A percentile compares a stretch with the other conserved stretches of the same genome.
Conservation (phyloP, 1,140 invertebrate genomes). For the Meloidogyne exigua region DNA sequence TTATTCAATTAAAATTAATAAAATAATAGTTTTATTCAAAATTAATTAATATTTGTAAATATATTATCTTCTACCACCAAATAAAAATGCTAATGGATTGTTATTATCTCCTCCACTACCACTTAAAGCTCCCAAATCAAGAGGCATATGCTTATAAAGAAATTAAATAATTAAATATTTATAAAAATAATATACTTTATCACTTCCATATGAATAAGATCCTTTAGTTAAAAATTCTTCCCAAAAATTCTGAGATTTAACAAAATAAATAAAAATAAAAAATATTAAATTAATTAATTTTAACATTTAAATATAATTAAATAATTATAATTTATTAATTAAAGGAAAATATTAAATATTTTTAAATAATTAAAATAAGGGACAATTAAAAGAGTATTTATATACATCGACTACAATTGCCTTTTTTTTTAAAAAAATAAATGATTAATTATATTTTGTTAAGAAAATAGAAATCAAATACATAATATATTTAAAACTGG, state of each 20-base stretch:
- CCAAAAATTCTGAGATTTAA: not conserved
- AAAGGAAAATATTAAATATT: not conserved
- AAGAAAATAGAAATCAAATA: too few relatives aligned
- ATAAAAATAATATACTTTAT: not conserved
- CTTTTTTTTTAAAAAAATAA: too few relatives aligned
- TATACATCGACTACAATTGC: too few relatives aligned
- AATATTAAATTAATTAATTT: not conserved
- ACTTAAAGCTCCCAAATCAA: conserved; percentile 9
- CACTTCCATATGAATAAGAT: not conserved
- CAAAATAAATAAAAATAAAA: not conserved
- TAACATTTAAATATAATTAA: not conserved
- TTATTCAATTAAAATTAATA: too few relatives aligned
- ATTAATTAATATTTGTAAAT: not conserved
- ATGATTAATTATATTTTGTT: too few relatives aligned
- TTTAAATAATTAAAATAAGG: too few relatives aligned
- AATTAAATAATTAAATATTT: too few relatives aligned
- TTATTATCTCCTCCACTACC: not conserved
- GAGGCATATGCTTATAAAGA: not conserved
- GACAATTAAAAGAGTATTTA: too few relatives aligned
- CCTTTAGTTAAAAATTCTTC: not conserved
- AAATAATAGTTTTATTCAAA: too few relatives aligned
- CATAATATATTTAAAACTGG: too few relatives aligned
- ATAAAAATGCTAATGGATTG: not conserved
- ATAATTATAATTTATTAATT: not conserved
- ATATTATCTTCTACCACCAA: not conserved